Conservation (phyloP, 2,797 vertebrate genomes). For the Urocyon cinereoargenteus region DNA sequence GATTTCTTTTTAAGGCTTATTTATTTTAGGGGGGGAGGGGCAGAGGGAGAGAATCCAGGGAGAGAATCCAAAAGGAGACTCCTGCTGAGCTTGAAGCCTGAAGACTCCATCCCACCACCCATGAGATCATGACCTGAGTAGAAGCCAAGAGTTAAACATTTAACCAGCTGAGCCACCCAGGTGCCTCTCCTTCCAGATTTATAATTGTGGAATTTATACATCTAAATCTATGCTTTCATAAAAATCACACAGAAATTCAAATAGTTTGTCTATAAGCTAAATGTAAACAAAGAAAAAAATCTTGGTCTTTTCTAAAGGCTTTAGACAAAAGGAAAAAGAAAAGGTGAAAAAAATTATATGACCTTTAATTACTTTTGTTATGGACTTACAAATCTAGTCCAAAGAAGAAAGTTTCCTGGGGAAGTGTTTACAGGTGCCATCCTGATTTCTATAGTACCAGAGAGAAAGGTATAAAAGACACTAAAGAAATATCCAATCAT, state of each 20-base stretch:
- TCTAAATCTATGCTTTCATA: neutral
- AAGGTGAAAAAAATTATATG: neutral
- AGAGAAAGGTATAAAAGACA: neutral
- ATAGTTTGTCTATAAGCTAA: neutral
- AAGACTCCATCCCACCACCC: neutral
- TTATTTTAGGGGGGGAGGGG: neutral
- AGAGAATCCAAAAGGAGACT: neutral
- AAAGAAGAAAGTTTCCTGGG: neutral
- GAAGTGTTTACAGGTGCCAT: neutral
- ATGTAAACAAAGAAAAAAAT: neutral
- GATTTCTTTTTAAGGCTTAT: neutral
- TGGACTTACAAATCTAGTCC: neutral
- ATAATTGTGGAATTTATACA: neutral
- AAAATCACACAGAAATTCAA: neutral
- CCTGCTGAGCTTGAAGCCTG: neutral
- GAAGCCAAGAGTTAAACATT: neutral
- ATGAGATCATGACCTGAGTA: neutral
- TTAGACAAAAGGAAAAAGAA: neutral
- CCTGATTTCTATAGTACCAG: neutral
- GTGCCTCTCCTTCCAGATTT: neutral
- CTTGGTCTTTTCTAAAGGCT: neutral
- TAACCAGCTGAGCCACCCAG: neutral
- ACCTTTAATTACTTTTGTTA: constrained; percentile 3
- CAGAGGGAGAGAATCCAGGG: neutral
- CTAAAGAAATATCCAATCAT: neutral